Evolutionary conservation across 2,113 vertebrate species (phyloP), one percentile per base, ranked within the genome.

Genomic region (Phycodurus eques): DNA sequence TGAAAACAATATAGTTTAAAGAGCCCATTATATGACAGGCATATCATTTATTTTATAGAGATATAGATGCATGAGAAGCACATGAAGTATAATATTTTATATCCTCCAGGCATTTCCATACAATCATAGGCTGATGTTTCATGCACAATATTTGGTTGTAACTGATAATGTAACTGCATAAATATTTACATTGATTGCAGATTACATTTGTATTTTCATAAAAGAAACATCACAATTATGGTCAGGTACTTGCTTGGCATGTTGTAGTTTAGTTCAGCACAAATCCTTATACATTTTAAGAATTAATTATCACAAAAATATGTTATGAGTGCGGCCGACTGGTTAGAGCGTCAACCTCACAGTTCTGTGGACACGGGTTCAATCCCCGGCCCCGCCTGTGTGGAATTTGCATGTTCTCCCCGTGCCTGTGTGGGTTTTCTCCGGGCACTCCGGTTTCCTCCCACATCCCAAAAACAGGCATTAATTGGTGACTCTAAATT

Each of bases 1-100:
- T 87, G 85, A 80, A 89, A 90, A 91, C 90, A 83, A 81, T 92
- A 83, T 74, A 71, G 6, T 92, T 90, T 90, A 91, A 92, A 80
- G 65, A 87, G 85, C 90, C 93, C 81, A 89, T 94, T 93, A 85
- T 20, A 19, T 86, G 80, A 62, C 76, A 78, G 75, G 73, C 70
- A 13, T 35, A 61, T 61, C 5, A 17, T 61, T 35, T 61, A 17
- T 17, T 61, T 61, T 77, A 15, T 10, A 53, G 71, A 54, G 67
- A 75, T 15, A 33, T 12, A 60, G 2, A 64, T 64, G 20, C 19
- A 43, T 46, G n/a, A 44, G 39, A 65, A 44, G 12, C 42, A 65
- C 33, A 2, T 39, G 7, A 35, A 61, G 13, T 44, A 39, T 65
- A 44, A 14, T 65, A 14, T 8, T 65, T 42, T 6, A n/a, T n/a